Evolutionary conservation across 1,140 invertebrate species (phyloP).

Genomic region (Drosophila equinoxialis): DNA sequence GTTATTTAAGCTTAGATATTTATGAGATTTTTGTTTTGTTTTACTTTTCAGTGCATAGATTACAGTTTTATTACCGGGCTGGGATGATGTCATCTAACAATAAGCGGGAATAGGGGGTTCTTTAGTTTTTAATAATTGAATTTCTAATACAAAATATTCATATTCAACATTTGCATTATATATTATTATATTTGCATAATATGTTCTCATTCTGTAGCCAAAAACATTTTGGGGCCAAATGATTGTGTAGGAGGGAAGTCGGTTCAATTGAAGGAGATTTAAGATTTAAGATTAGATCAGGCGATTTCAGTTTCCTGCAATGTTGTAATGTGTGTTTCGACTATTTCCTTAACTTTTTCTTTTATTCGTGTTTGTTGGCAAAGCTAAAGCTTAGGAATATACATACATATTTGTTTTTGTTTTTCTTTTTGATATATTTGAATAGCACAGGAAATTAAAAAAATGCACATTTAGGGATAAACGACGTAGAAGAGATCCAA

Average conservation of each 20-base stretch:
- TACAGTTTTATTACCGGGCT: slow-evolving; percentile 35
- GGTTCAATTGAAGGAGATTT: slow-evolving; percentile 2
- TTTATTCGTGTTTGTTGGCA: not conserved
- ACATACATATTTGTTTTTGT: not conserved
- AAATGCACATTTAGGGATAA: slow-evolving; percentile 36
- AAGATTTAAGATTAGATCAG: slow-evolving; percentile 15
- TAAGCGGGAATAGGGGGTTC: slow-evolving; percentile 31
- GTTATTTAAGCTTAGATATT: slow-evolving; percentile 63
- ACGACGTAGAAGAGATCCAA: not conserved
- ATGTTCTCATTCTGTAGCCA: slow-evolving; percentile 13
- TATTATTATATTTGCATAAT: slow-evolving; percentile 35
- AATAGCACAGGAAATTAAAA: slow-evolving; percentile 9
- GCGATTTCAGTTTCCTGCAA: not conserved
- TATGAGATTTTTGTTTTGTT: slow-evolving; percentile 54
- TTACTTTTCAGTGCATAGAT: slow-evolving; percentile 41
- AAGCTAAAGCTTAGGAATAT: slow-evolving; percentile 8
- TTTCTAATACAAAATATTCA: slow-evolving; percentile 73
- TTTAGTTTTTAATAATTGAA: slow-evolving; percentile 35
- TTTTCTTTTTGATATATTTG: not conserved
- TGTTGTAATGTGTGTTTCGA: not conserved
- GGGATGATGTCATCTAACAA: slow-evolving; percentile 49
- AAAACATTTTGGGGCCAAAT: not conserved
- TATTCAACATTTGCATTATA: slow-evolving; percentile 65
- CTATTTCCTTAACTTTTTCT: not conserved
- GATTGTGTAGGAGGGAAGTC: not conserved